Percentiles rank a stretch among this genome's conserved stretches.
phyloP scores from a whole-genome alignment of 2,888 invertebrate genomes.

The Hydropsyche betteni region DNA sequence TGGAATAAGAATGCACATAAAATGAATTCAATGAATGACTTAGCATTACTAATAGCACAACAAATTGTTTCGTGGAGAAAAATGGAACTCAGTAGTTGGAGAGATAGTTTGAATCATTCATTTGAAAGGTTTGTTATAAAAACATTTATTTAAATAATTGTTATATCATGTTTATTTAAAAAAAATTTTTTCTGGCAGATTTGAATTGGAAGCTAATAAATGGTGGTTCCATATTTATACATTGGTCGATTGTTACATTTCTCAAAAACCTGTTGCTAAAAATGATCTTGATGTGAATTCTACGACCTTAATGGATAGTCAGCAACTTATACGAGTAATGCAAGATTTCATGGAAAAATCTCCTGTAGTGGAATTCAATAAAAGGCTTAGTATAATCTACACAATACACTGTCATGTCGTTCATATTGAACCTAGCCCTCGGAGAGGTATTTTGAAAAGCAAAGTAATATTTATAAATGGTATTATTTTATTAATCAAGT shows the following conservation, averaged over 20 bases:
- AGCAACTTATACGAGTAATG: conserved; percentile 66
- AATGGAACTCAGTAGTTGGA: conserved; percentile 89
- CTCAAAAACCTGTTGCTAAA: conserved; percentile 42
- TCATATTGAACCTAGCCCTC: conserved; percentile 63
- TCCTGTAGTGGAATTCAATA: conserved; percentile 82
- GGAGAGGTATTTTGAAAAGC: conserved; percentile 59
- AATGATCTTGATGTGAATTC: conserved; percentile 51
- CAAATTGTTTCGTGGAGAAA: conserved; percentile 92
- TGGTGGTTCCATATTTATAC: conserved; percentile 93
- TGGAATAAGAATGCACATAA: conserved; percentile 94
- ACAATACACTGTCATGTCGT: conserved; percentile 83
- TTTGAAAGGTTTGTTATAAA: conserved; percentile 65
- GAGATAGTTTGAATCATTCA: conserved; percentile 78
- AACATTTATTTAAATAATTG: neutral
- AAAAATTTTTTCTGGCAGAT: conserved; percentile 58
- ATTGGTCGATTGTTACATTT: conserved; percentile 71
- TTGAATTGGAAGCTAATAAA: conserved; percentile 75
- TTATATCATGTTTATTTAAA: no score
- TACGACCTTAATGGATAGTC: conserved; percentile 54
- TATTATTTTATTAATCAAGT: neutral
- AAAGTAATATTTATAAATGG: conserved; percentile 16
- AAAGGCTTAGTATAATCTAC: conserved; percentile 79
- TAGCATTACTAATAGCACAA: conserved; percentile 78
- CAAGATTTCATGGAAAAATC: conserved; percentile 86
- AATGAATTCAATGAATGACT: conserved; percentile 80